Evolutionary conservation across 2,888 invertebrate species (phyloP).

Genomic region (Trichogramma dendrolimi): DNA sequence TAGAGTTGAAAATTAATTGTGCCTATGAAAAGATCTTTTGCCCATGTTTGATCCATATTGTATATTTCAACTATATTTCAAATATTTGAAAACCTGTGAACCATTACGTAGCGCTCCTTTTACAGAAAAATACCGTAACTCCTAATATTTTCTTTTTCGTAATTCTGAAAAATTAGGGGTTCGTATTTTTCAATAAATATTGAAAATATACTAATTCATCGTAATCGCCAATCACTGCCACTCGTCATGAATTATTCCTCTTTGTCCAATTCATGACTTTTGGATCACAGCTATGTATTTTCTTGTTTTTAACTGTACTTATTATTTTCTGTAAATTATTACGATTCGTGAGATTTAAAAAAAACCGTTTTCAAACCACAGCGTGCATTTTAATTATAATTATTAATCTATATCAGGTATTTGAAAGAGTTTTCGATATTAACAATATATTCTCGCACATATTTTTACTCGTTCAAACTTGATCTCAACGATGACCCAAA

Average conservation of each 20-base stretch:
- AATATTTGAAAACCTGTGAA: slow-evolving; percentile 44
- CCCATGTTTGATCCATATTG: slow-evolving; percentile 16
- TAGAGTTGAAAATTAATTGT: too few species aligned
- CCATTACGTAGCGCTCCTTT: slow-evolving; percentile 50
- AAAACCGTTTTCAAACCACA: too few species aligned
- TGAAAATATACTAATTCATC: slow-evolving; percentile 20
- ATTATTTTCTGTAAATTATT: too few species aligned
- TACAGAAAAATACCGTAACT: slow-evolving; percentile 19
- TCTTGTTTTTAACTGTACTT: too few species aligned
- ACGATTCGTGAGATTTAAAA: too few species aligned
- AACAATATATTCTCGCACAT: slow-evolving; percentile 16
- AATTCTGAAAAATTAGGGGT: slow-evolving; percentile 9
- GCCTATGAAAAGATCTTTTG: slow-evolving; percentile 1
- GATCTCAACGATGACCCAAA: too few species aligned
- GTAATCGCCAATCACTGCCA: slow-evolving; percentile 30
- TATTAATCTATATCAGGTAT: too few species aligned
- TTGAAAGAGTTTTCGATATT: neutral
- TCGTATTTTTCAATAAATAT: slow-evolving; percentile 14
- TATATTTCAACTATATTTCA: slow-evolving; percentile 23
- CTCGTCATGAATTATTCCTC: slow-evolving; percentile 22
- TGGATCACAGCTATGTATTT: too few species aligned
- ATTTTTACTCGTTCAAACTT: neutral
- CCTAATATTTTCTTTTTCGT: slow-evolving; percentile 8
- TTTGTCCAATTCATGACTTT: neutral
- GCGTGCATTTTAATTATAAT: too few species aligned